Conservation (phyloP, 2,888 invertebrate genomes). For the Troides helena region DNA sequence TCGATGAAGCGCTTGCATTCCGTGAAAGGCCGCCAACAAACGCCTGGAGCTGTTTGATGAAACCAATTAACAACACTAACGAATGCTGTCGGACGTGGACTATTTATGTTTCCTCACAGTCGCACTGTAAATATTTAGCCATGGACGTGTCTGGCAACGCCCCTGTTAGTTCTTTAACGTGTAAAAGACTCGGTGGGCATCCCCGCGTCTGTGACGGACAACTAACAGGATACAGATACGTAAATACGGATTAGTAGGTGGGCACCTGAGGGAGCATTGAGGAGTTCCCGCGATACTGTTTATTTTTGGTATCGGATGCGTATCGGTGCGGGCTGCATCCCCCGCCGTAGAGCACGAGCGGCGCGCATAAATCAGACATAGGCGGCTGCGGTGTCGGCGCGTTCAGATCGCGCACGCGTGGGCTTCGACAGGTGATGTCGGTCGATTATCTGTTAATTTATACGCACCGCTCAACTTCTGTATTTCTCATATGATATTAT, state of each 20-base stretch:
- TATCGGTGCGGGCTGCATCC: slow-evolving; percentile 44
- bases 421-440: slow-evolving; percentile 66
- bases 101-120: slow-evolving; percentile 76
- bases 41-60: slow-evolving; percentile 63
- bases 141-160: slow-evolving; percentile 68
- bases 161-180: slow-evolving; percentile 69
- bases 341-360: slow-evolving; percentile 10
- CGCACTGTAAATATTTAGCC: slow-evolving; percentile 76
- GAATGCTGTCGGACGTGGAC: slow-evolving; percentile 65
- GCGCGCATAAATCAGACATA: slow-evolving; percentile 24
- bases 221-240: slow-evolving; percentile 59
- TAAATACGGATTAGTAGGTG: slow-evolving; percentile 66
- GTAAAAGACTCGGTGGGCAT: slow-evolving; percentile 55
- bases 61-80: slow-evolving; percentile 74
- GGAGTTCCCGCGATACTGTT: slow-evolving; percentile 52
- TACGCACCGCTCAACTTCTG: slow-evolving; percentile 69
- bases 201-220: slow-evolving; percentile 41
- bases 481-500: slow-evolving; percentile 69
- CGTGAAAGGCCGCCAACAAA: slow-evolving; percentile 38
- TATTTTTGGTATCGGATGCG: slow-evolving; percentile 52
- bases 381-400: slow-evolving; percentile 32
- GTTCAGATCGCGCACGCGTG: slow-evolving; percentile 50
- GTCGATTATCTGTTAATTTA: slow-evolving; percentile 74
- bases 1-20: slow-evolving; percentile 24
- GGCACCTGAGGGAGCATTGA: slow-evolving; percentile 53